Evolutionary conservation across 2,888 invertebrate species (phyloP).

Genomic region (Pandemis corylana): DNA sequence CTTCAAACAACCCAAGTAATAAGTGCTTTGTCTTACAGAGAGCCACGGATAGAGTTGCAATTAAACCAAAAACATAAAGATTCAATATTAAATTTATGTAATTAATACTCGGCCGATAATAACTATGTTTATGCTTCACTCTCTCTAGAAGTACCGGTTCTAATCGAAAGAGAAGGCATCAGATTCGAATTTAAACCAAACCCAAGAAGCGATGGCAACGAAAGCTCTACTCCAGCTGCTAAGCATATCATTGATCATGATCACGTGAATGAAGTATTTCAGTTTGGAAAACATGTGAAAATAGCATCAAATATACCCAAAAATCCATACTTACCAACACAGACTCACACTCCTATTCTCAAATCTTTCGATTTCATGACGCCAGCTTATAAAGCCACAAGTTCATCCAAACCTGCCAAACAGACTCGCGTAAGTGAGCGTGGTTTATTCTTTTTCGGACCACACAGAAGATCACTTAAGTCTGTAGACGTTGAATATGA

Average conservation of each 20-base stretch:
- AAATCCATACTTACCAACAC: neutral
- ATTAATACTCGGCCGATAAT: too few relatives aligned
- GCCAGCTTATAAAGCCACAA: neutral
- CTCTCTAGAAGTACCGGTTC: neutral
- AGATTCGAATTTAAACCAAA: conserved; percentile 1
- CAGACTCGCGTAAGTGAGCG: neutral
- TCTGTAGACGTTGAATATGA: conserved; percentile 39
- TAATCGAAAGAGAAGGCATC: neutral
- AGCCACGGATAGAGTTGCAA: too few relatives aligned
- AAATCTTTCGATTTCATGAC: neutral
- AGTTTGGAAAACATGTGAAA: neutral
- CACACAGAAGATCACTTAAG: conserved; percentile 47
- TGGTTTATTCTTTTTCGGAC: conserved; percentile 3
- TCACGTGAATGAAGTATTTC: neutral
- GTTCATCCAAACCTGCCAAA: neutral
- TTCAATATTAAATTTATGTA: too few relatives aligned
- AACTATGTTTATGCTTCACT: neutral
- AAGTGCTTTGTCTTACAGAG: too few relatives aligned
- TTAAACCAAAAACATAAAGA: too few relatives aligned
- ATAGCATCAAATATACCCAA: neutral
- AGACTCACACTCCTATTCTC: neutral
- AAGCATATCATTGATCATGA: neutral
- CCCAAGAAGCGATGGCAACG: neutral
- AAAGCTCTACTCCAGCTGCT: neutral
- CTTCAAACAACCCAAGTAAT: too few relatives aligned